Evolutionary conservation across 2,113 vertebrate species (phyloP).

Genomic region (Phylloscopus trochilus): DNA sequence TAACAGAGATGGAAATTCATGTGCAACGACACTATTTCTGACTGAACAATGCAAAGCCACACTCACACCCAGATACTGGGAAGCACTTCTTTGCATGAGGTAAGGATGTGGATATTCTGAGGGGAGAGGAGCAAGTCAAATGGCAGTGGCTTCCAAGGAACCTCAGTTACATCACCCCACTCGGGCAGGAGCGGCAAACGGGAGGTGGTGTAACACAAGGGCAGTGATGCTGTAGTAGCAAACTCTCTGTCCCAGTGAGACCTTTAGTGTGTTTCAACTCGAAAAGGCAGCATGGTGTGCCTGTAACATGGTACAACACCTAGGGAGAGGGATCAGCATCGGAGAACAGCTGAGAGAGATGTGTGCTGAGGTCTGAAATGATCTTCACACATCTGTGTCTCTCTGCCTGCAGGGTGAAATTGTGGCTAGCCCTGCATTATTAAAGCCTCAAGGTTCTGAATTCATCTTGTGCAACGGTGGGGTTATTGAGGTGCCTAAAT

Average conservation of each 20-base stretch:
- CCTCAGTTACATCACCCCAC: not conserved
- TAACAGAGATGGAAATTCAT: not conserved
- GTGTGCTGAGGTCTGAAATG: not conserved
- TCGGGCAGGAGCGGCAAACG: accelerated
- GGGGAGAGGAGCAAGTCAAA: not conserved
- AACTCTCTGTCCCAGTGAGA: not conserved
- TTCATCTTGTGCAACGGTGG: constrained; percentile 22
- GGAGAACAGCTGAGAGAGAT: not conserved
- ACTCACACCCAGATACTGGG: not conserved
- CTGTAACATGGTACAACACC: not conserved
- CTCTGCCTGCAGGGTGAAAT: not conserved
- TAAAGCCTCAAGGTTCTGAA: not conserved
- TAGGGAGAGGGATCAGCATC: not conserved
- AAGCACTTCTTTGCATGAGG: accelerated
- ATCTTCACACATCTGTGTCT: not conserved
- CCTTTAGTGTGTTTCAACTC: not conserved
- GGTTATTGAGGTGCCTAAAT: not conserved
- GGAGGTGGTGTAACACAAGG: not conserved
- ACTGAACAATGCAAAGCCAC: not conserved
- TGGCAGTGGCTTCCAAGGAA: not conserved
- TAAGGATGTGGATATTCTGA: not conserved
- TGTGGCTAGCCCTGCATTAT: not conserved
- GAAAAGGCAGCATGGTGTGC: not conserved
- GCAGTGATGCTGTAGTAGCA: not conserved
- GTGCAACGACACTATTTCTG: not conserved